Evolutionary conservation across 2,113 vertebrate genomes (phyloP).

Genomic region (Hymenochirus boettgeri): DNA sequence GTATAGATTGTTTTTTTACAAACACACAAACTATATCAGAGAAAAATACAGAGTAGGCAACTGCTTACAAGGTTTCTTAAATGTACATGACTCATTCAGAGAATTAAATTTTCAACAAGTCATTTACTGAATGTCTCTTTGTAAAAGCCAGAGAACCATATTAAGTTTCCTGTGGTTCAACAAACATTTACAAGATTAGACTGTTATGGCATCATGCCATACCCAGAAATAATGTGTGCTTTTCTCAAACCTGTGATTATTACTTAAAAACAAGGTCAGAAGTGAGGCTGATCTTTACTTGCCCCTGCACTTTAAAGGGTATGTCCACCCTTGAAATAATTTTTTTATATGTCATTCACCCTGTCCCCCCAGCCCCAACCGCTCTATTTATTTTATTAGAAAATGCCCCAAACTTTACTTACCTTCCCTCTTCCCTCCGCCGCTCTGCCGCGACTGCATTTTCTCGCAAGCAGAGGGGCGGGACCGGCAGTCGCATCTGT

Average conservation of each 20-base stretch:
- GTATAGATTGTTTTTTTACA: not conserved
- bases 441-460: too few species aligned
- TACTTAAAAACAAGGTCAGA: slow-evolving; percentile 2
- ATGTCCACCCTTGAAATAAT: too few species aligned
- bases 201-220: slow-evolving; percentile 57
- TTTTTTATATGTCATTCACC: too few species aligned
- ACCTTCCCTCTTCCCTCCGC: too few species aligned
- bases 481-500: too few species aligned
- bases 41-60: not conserved
- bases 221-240: slow-evolving; percentile 51
- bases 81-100: slow-evolving; percentile 71
- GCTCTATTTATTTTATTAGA: too few species aligned
- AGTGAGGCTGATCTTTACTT: not conserved
- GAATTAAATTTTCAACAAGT: slow-evolving; percentile 79
- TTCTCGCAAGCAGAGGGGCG: too few species aligned
- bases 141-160: slow-evolving; percentile 53
- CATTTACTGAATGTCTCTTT: slow-evolving; percentile 67
- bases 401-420: too few species aligned
- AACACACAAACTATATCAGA: not conserved
- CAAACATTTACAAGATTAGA: slow-evolving; percentile 60
- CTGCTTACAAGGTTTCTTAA: slow-evolving; percentile 63
- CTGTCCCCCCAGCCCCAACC: too few species aligned
- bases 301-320: too few species aligned
- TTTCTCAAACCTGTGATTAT: slow-evolving; percentile 30
- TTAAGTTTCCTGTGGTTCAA: slow-evolving; percentile 70